Base-by-base conservation (phyloP, 2,797 vertebrate genomes). In the Lepus oiostolus region DNA sequence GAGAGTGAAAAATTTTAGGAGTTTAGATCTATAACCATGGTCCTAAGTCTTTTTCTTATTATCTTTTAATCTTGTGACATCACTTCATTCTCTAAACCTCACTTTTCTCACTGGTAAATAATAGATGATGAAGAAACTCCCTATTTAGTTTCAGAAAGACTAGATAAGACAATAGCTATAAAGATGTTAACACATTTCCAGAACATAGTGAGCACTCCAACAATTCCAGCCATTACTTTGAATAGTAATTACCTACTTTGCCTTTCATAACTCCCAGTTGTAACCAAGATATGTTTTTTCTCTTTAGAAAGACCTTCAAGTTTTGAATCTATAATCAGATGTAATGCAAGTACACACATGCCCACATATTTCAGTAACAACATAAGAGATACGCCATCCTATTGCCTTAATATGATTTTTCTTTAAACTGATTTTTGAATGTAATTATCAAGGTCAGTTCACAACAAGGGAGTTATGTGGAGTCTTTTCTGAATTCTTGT, bases 121-220 rank as follows among this genome's bases (percentile, higher is more conserved):
- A 83, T n/a, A 2, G 24, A 47, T 47, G 16, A 76, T 85, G 17
- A 85, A 21, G 11, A 88, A 92, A 76, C 24, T 70, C 24, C 81
- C 13, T 87, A 60, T n/a, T 85, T 67, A 30, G 38, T 88, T 95
- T 76, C 85, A 17, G 30, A 88, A 90, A 79, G 68, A 90, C 77
- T 22, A 50, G 52, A 13, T 24, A 70, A 9, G n/a, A 58, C 6
- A 75, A 75, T 50, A 83, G 22, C 14, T 79, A 0, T 68, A 91
- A 91, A 88, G 12, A 68, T 82, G 11, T 47, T 58, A 87, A 24
- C 7, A 30, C 24, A 30, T 70, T 17, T 26, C 32, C 24, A 89
- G 60, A 77, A 54, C 47, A 75, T 1, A 72, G 17, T 54, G 22
- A 42, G 4, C 9, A 21, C 5, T 58, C 28, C 42, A 38, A 80